Evolutionary conservation across 2,888 invertebrate genomes (phyloP).

Genomic region (Serrognathus titanus): DNA sequence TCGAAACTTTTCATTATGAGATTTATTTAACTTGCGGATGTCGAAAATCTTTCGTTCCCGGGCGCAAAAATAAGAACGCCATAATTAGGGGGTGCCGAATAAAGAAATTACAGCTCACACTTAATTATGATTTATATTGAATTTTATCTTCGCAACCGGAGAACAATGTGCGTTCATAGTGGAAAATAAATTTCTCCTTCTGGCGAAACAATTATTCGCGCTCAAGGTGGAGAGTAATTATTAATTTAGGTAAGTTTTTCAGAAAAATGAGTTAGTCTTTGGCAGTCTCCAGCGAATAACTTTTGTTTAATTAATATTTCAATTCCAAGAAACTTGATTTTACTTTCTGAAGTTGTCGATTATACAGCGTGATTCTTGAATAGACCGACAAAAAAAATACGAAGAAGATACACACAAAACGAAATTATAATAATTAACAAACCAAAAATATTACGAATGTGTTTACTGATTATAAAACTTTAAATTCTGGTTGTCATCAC

Average conservation of each 20-base stretch:
- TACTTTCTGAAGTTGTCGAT: no score
- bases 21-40: not conserved
- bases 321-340: no score
- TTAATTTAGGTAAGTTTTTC: slow-evolving; percentile 18
- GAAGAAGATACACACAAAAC: no score
- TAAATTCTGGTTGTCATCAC: no score
- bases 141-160: not conserved
- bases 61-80: not conserved
- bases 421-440: no score
- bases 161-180: not conserved
- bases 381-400: no score
- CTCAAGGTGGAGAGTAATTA: slow-evolving; percentile 14
- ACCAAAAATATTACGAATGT: no score
- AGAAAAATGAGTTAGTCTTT: not conserved
- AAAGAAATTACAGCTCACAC: slow-evolving; percentile 1
- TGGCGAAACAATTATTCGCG: slow-evolving; percentile 12
- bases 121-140: slow-evolving; percentile 1
- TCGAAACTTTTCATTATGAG: not conserved
- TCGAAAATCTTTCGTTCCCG: not conserved
- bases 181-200: slow-evolving; percentile 14
- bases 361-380: no score
- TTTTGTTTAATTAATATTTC: slow-evolving; percentile 1
- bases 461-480: no score
- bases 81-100: not conserved
- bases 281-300: not conserved